These are phyloP conservation scores for Tetragonula clypearis DNA, from an alignment of 1,140 invertebrate genomes.

Conservation along the genomic window DNA sequence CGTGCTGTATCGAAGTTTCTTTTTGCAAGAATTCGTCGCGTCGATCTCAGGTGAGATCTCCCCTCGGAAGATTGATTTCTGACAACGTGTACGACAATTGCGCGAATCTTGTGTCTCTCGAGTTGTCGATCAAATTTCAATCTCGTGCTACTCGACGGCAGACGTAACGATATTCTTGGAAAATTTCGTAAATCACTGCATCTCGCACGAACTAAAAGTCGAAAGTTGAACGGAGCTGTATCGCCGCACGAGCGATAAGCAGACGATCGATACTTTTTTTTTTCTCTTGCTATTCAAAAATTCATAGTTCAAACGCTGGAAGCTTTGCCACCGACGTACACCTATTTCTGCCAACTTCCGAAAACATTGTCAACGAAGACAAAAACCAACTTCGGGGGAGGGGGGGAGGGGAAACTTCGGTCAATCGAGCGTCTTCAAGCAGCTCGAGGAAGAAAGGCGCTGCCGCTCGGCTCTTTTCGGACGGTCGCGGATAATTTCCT, in stretches of 20 bases:
- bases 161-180: no score
- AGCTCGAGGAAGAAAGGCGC: not conserved
- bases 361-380: not conserved
- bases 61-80: no score
- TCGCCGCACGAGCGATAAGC: not conserved
- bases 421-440: constrained; percentile 13
- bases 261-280: not conserved
- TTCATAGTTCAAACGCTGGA: not conserved
- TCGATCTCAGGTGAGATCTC: no score
- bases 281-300: not conserved
- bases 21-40: no score
- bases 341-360: not conserved
- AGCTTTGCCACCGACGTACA: not conserved
- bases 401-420: not conserved
- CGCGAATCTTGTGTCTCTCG: no score
- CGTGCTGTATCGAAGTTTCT: no score
- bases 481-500: constrained; percentile 3
- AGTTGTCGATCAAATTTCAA: no score
- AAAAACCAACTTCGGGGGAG: not conserved
- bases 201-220: not conserved
- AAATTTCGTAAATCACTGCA: not conserved
- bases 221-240: not conserved
- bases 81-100: no score
- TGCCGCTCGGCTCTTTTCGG: not conserved
- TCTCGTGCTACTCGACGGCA: no score